phyloP scores from a whole-genome alignment of 2,797 vertebrate genomes.

The Paguma larvata region DNA sequence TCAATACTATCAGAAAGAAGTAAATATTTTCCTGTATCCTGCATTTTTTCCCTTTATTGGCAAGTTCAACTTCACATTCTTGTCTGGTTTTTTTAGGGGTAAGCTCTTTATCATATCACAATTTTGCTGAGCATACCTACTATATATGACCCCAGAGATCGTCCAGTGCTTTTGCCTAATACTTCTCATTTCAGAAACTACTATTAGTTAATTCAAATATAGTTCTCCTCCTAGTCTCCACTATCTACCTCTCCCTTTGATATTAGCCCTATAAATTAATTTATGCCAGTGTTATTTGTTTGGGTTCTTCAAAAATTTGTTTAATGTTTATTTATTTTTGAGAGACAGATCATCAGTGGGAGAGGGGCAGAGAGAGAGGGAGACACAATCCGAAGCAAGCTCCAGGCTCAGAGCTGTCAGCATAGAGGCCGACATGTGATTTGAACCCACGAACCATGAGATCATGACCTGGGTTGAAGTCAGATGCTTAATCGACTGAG shows the following conservation, averaged over 20 bases:
- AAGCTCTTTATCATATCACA: neutral
- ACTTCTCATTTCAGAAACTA: slow-evolving; percentile 35
- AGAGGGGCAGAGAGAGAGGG: no score
- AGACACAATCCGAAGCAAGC: no score
- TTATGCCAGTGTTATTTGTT: neutral
- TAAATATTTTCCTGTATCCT: neutral
- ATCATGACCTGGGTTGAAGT: no score
- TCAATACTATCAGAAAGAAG: neutral
- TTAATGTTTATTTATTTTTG: no score
- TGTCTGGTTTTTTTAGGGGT: neutral
- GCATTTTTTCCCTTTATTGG: neutral
- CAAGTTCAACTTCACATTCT: neutral
- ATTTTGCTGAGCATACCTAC: neutral
- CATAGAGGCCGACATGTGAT: no score
- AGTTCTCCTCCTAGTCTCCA: neutral
- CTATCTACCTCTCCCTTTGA: neutral
- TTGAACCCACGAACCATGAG: no score
- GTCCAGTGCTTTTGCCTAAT: neutral
- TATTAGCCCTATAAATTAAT: neutral
- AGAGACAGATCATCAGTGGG: no score
- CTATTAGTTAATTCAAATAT: neutral
- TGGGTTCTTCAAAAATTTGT: no score
- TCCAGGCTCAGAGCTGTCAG: no score
- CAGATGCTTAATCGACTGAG: no score
- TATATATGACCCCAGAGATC: neutral